These are phyloP conservation scores for Tachina lurida DNA, from an alignment of 2,888 invertebrate species.

Conservation along the genomic window DNA sequence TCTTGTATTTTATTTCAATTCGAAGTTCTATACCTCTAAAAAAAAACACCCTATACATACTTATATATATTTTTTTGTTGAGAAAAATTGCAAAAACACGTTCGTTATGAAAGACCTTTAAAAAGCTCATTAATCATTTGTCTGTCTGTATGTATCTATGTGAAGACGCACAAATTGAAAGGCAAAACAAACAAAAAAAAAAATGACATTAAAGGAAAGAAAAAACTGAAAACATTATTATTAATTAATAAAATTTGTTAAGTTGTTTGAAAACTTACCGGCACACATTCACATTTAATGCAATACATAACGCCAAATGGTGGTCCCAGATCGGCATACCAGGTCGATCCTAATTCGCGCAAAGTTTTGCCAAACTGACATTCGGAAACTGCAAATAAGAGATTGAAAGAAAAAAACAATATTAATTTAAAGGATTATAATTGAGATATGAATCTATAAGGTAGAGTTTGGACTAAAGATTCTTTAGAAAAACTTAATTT, in stretches of 20 bases:
- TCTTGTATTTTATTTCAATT: too few relatives aligned
- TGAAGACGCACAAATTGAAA: constrained; percentile 13
- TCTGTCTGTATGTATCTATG: background rate
- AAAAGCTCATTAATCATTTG: constrained; percentile 80
- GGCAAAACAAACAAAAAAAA: constrained; percentile 6
- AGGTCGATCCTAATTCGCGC: constrained; percentile 93
- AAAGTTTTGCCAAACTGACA: constrained; percentile 95
- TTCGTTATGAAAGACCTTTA: constrained; percentile 75
- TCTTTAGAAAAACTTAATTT: too few relatives aligned
- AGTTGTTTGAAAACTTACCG: constrained; percentile 87
- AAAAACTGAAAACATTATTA: constrained; percentile 9
- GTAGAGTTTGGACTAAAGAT: too few relatives aligned
- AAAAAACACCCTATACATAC: too few relatives aligned
- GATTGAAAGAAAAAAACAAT: constrained; percentile 43
- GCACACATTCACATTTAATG: constrained; percentile 96
- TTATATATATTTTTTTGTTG: background rate
- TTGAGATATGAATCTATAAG: background rate
- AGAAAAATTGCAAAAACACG: constrained; percentile 49
- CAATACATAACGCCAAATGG: constrained; percentile 97
- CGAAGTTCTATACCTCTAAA: too few relatives aligned
- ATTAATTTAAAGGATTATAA: background rate
- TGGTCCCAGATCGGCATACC: constrained; percentile 96
- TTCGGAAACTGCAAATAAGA: constrained; percentile 87
- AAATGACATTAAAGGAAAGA: background rate
- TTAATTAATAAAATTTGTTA: constrained; percentile 29